Percentiles rank a stretch among this genome's conserved stretches.
Conservation (phyloP, 2,888 invertebrate genomes). For the Vanessa cardui region DNA sequence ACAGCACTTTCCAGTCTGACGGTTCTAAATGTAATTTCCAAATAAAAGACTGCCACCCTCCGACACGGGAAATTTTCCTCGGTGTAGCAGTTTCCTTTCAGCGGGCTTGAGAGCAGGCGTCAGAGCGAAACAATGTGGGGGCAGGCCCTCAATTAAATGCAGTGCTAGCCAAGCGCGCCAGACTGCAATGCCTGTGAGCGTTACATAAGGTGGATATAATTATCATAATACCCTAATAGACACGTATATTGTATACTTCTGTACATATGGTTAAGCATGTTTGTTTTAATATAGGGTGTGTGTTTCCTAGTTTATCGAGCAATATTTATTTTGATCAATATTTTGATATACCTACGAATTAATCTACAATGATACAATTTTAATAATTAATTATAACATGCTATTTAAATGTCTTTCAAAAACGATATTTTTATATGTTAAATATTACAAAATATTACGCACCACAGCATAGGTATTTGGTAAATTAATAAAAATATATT, state of each 20-base stretch:
- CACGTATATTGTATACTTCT: neutral
- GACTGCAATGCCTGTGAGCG: slow-evolving; percentile 13
- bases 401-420: too few species aligned
- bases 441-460: too few species aligned
- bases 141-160: slow-evolving; percentile 32
- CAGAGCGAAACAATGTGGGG: slow-evolving; percentile 33
- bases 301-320: neutral
- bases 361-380: neutral
- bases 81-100: slow-evolving; percentile 38
- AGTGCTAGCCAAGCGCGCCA: slow-evolving; percentile 19
- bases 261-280: neutral
- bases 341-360: too few species aligned
- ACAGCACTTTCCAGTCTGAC: slow-evolving; percentile 30
- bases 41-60: slow-evolving; percentile 32
- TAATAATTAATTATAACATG: too few species aligned
- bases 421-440: too few species aligned
- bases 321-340: neutral
- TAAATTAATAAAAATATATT: too few species aligned
- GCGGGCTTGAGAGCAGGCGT: slow-evolving; percentile 27
- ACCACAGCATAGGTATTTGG: too few species aligned
- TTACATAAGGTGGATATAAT: slow-evolving; percentile 4
- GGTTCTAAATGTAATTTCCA: slow-evolving; percentile 34
- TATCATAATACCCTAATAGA: neutral
- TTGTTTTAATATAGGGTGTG: neutral
- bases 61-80: slow-evolving; percentile 29